Base-by-base conservation (phyloP, 2,113 vertebrate genomes). In the Diphyllodes magnificus region DNA sequence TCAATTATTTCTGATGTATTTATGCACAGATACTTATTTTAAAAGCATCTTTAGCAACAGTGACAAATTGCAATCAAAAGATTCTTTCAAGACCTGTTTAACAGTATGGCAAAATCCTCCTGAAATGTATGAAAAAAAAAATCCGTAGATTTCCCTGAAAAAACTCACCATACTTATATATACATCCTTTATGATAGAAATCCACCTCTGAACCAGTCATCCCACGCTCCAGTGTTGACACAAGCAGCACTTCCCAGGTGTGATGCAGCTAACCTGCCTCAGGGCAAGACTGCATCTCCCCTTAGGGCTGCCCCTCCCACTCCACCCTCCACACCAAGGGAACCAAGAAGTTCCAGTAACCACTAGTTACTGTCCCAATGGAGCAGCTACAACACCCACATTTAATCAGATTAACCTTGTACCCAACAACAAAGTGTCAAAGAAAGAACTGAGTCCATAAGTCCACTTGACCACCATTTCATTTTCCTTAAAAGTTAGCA, bases 211-310 rank as follows among this genome's bases (percentile, higher is more conserved):
- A 79, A 40, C 5, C 21, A 23, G 27, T 21, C n/a, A 37, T 18
- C 17, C 49, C 44, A 51, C 23, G 20, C n/a, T 31, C 24, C 0
- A 0, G 9, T 23, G 21, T 39, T 23, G 64, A 53, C 28, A 50
- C 1, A 40, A 54, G 21, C 24, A 65, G 60, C 70, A 33, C 15
- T 80, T 60, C 11, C 44, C 53, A 25, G 27, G 25, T 8, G 25
- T 9, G 40, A 69, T 30, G 16, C 20, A 65, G 76, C 31, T 40
- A 51, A 77, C 11, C 37, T 61, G 76, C 64, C 40, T 40, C 11
- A 76, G 50, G 42, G 19, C 12, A 50, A 75, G 25, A 15, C 2
- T 30, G 9, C 20, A 47, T 65, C 45, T 28, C 17, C 13, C 24
- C 25, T 51, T 5, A 15, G 45, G 25, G 25, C n/a, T 85, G 70